Conservation (phyloP, 2,888 invertebrate species). For the Heliconius erato region DNA sequence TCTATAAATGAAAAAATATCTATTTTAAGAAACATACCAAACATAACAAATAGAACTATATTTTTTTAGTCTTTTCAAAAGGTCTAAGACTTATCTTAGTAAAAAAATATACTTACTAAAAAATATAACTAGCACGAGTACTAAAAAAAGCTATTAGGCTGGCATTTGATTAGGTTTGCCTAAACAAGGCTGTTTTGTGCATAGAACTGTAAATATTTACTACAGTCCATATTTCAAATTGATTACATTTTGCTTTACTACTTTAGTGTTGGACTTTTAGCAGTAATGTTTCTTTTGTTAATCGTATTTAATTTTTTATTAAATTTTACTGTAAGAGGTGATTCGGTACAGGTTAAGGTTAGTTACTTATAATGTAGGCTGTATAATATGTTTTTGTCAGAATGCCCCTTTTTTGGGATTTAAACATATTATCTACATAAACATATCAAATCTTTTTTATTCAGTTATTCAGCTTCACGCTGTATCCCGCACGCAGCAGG, state of each 20-base stretch:
- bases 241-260: neutral
- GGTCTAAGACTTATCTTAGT: too few species aligned
- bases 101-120: too few species aligned
- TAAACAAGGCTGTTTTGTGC: conserved; percentile 54
- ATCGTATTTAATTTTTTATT: conserved; percentile 44
- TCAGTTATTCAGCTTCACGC: too few species aligned
- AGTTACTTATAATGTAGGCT: neutral
- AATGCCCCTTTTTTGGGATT: too few species aligned
- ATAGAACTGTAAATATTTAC: conserved; percentile 55
- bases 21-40: too few species aligned
- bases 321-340: conserved; percentile 39
- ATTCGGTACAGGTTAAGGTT: conserved; percentile 46
- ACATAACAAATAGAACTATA: too few species aligned
- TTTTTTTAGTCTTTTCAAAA: too few species aligned
- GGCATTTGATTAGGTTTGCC: neutral
- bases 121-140: neutral
- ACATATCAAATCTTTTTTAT: neutral
- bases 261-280: conserved; percentile 18
- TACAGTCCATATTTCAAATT: conserved; percentile 54
- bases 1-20: too few species aligned
- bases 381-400: too few species aligned
- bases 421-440: neutral
- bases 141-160: neutral
- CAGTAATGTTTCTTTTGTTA: conserved; percentile 49
- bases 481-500: too few species aligned